These are phyloP conservation scores for Gephyroberyx darwinii DNA, from an alignment of 2,797 vertebrate species.

Conservation along the genomic window DNA sequence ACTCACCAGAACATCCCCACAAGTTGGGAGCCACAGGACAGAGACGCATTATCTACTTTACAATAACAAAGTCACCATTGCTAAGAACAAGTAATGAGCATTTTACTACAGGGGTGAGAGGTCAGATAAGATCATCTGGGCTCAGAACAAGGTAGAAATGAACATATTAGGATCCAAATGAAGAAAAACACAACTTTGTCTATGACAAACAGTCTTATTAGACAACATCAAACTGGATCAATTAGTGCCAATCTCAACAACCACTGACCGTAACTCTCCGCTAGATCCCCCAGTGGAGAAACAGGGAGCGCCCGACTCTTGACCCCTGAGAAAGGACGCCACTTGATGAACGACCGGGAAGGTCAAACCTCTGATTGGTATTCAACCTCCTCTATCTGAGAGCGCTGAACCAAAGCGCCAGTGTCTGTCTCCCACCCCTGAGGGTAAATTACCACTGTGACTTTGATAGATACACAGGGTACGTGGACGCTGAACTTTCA, in stretches of 20 bases:
- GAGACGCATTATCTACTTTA: constrained; percentile 44
- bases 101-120: constrained; percentile 50
- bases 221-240: constrained; percentile 19
- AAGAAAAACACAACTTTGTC: constrained; percentile 25
- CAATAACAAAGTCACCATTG: constrained; percentile 44
- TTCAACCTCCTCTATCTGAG: constrained; percentile 69
- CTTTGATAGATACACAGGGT: constrained; percentile 70
- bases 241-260: constrained; percentile 34
- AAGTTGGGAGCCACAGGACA: constrained; percentile 16
- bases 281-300: constrained; percentile 46
- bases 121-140: constrained; percentile 39
- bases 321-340: constrained; percentile 66
- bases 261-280: constrained; percentile 55
- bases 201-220: constrained; percentile 5
- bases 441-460: constrained; percentile 72
- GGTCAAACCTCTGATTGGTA: constrained; percentile 76
- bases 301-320: constrained; percentile 57
- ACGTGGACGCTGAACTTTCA: constrained; percentile 58
- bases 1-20: constrained; percentile 56
- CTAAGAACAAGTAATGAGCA: constrained; percentile 25
- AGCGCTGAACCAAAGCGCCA: constrained; percentile 55
- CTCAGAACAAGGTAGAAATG: neutral
- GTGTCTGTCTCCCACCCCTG: constrained; percentile 42
- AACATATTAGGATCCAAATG: constrained; percentile 10
- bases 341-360: constrained; percentile 77